A percentile compares a stretch with the other conserved stretches of the same genome.
Evolutionary conservation across 1,140 invertebrate genomes (phyloP).

Genomic region (Brachionus angularis): DNA sequence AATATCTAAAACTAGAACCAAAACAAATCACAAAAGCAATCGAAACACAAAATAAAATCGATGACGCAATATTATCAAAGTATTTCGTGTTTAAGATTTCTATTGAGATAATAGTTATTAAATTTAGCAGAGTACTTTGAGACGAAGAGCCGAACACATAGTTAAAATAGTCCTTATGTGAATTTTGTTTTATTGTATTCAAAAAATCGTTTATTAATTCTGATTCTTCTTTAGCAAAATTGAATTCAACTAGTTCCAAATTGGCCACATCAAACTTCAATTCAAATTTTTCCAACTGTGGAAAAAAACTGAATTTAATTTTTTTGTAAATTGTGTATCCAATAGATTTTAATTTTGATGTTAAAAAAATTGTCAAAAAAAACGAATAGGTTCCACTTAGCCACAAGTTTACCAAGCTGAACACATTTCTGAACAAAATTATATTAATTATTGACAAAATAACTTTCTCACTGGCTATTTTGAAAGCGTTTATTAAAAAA

Average conservation of each 20-base stretch:
- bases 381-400: no score
- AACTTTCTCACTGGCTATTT: no score
- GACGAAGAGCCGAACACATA: slow-evolving; percentile 36
- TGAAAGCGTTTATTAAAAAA: no score
- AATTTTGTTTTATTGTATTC: background rate
- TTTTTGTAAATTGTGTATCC: background rate
- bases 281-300: background rate
- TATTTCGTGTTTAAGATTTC: slow-evolving; percentile 20
- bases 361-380: slow-evolving; percentile 1
- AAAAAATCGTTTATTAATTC: slow-evolving; percentile 18
- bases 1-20: slow-evolving; percentile 34
- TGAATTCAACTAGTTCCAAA: background rate
- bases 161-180: slow-evolving; percentile 16
- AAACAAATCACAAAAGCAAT: slow-evolving; percentile 33
- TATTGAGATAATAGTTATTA: slow-evolving; percentile 10
- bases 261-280: background rate
- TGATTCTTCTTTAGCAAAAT: background rate
- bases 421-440: no score
- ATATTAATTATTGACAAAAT: no score
- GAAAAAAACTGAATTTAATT: background rate
- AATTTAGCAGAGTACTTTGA: slow-evolving; percentile 19
- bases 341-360: background rate
- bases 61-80: background rate
- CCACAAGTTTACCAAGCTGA: no score
- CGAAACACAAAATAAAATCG: background rate